These are phyloP conservation scores for Anser cygnoides DNA, from an alignment of 2,113 vertebrate genomes.

Conservation along the genomic window DNA sequence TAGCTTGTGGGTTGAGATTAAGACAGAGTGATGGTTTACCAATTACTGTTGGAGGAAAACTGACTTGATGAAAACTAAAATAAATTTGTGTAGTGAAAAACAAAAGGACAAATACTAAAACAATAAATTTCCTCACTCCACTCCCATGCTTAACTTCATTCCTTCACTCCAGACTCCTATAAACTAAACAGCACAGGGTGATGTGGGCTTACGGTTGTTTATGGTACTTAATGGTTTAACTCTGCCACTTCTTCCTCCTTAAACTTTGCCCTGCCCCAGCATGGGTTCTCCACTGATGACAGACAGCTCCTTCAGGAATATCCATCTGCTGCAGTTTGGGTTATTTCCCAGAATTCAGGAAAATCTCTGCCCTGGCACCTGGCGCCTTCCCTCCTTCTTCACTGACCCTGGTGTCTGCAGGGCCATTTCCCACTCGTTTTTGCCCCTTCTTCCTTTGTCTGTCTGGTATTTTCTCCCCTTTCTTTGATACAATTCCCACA, in stretches of 20 bases:
- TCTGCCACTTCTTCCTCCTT: neutral
- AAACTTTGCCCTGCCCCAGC: fast-evolving
- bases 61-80: neutral
- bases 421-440: neutral
- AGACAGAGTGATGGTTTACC: neutral
- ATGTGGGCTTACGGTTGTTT: neutral
- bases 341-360: neutral
- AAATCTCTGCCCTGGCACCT: neutral
- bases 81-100: neutral
- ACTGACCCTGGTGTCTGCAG: neutral
- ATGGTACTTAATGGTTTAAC: neutral
- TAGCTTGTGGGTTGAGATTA: neutral
- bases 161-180: neutral
- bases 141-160: neutral
- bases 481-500: fast-evolving
- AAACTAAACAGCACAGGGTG: fast-evolving
- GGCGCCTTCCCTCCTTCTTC: neutral
- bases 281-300: neutral
- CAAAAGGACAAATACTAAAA: neutral
- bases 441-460: neutral
- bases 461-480: neutral
- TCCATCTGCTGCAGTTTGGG: neutral
- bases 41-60: neutral
- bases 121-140: neutral
- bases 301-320: neutral